Base-by-base conservation (phyloP, 2,797 vertebrate species). In the Acanthurus lineatus region DNA sequence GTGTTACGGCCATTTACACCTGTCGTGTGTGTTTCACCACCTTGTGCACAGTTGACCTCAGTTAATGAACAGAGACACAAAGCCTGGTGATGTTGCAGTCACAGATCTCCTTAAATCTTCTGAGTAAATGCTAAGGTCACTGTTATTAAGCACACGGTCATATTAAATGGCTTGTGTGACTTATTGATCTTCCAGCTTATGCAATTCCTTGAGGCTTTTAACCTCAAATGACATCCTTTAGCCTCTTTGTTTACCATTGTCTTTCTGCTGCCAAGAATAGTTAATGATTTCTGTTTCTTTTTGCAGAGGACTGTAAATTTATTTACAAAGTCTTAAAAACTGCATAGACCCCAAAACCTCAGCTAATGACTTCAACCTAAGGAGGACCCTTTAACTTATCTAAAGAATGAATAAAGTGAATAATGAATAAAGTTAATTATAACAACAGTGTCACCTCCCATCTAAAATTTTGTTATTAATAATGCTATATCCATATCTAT, bases 21-120 rank as follows among this genome's bases (percentile, higher is more conserved):
- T 8, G 38, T 35, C 45, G 3, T 17, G 15, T 15, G 48, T 16
- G 28, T 35, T 35, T 35, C 32, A 35, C 32, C 32, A 35, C 8
- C 53, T 38, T 15, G 10, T 25, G 53, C 10, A 32, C 6, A 35
- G 10, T 51, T 45, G 32, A n/a, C 15, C 40, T 63, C 40, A 6
- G 20, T 65, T 65, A 49, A 60, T n/a, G 38, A 53, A 20, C 52
- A 20, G 25, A 57, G 8, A 49, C 17, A 3, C 19, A 9, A 14
- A 10, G 12, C 11, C 9, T 12, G 12, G 19, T 42, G 14, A 35
- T 49, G 62, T 66, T 67, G 28, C 32, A 56, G 49, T 17, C 44
- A 47, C 40, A 47, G 9, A 79, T 74, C 25, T 48, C n/a, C 16
- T 59, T 65, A 35, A 16, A 48, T 52, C 59, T 57, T 72, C 58